Percentiles rank a stretch among this genome's conserved stretches.
Conservation (phyloP, 2,888 invertebrate genomes). For the Drosophila paracracens region DNA sequence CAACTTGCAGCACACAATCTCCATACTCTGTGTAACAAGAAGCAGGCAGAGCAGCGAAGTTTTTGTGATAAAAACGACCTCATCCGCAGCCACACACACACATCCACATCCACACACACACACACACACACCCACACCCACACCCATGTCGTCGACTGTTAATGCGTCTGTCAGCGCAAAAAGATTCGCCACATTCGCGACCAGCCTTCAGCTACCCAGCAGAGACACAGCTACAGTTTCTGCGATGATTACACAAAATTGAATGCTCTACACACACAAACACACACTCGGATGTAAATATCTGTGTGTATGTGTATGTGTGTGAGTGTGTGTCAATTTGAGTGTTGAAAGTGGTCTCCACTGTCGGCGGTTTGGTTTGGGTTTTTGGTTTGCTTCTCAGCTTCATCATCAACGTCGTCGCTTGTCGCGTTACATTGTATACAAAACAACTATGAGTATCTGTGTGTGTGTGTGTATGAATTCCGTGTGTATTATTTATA, state of each 20-base stretch:
- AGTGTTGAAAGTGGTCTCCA: slow-evolving; percentile 76
- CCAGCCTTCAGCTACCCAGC: neutral
- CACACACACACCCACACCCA: slow-evolving; percentile 15
- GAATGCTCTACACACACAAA: slow-evolving; percentile 57
- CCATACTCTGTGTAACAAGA: slow-evolving; percentile 8
- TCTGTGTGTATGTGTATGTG: slow-evolving; percentile 22
- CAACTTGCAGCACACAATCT: slow-evolving; percentile 31
- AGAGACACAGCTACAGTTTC: slow-evolving; percentile 16
- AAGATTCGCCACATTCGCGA: slow-evolving; percentile 71
- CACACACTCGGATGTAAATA: slow-evolving; percentile 7
- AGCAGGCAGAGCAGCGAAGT: neutral
- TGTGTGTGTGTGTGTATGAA: slow-evolving; percentile 20
- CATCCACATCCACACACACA: neutral
- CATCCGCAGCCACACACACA: neutral
- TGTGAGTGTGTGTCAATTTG: slow-evolving; percentile 65
- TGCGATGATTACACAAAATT: slow-evolving; percentile 75
- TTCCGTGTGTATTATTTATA: slow-evolving; percentile 48
- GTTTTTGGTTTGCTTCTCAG: slow-evolving; percentile 42
- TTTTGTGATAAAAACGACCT: slow-evolving; percentile 15
- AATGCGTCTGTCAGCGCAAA: slow-evolving; percentile 62
- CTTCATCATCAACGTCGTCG: slow-evolving; percentile 46
- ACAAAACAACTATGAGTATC: slow-evolving; percentile 31
- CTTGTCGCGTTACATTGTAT: slow-evolving; percentile 54
- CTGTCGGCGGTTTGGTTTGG: slow-evolving; percentile 66
- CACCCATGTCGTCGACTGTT: slow-evolving; percentile 45